Evolutionary conservation across 2,113 vertebrate genomes (phyloP).

Genomic region (Oncorhynchus gorbuscha): DNA sequence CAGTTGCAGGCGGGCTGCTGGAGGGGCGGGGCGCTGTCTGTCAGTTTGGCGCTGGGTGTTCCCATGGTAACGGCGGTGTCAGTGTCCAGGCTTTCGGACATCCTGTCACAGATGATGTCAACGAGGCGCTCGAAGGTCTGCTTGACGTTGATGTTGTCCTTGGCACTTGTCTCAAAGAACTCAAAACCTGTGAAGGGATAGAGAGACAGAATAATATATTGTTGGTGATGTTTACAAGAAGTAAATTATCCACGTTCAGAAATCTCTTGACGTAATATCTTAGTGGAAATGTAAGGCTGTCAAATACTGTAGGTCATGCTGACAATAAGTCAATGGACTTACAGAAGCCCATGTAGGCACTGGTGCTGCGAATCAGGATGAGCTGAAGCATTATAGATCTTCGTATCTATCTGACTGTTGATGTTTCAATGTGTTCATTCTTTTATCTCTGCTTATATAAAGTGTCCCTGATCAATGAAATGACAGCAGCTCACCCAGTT

Average conservation of each 20-base stretch:
- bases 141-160: slow-evolving; percentile 96
- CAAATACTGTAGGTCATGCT: no score
- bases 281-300: no score
- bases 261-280: no score
- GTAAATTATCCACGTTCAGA: no score
- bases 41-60: slow-evolving; percentile 87
- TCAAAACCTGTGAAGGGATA: slow-evolving; percentile 82
- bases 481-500: slow-evolving; percentile 82
- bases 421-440: no score
- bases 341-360: neutral
- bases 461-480: neutral
- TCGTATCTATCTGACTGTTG: neutral
- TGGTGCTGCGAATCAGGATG: neutral
- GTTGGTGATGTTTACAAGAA: neutral
- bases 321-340: neutral
- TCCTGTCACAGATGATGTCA: slow-evolving; percentile 97
- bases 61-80: slow-evolving; percentile 83
- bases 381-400: neutral
- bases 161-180: slow-evolving; percentile 97
- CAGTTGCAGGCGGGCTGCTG: slow-evolving; percentile 90
- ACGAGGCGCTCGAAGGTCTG: slow-evolving; percentile 95
- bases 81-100: slow-evolving; percentile 91
- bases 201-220: no score
- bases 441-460: neutral
- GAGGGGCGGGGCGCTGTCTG: slow-evolving; percentile 84